Evolutionary conservation across 37 sponge, comb jelly and placozoan genomes (phyloP).

Genomic region (Oopsacas minuta): DNA sequence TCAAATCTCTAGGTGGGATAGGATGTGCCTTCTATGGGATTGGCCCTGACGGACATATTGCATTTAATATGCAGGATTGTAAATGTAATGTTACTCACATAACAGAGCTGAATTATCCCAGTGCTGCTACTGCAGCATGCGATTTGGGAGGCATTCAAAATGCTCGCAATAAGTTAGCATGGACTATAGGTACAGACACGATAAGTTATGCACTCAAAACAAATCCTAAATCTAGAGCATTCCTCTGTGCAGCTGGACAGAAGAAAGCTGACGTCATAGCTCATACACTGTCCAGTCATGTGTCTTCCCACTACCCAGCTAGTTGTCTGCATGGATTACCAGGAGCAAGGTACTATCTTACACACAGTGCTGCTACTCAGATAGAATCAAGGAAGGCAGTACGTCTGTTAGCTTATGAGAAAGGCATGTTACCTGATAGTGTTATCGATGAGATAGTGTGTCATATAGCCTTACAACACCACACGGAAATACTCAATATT

Average conservation of each 20-base stretch:
- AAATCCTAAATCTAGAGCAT: background rate
- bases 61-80: background rate
- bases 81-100: background rate
- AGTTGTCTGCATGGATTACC: background rate
- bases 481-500: background rate
- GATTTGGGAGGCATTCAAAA: background rate
- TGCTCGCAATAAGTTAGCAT: background rate
- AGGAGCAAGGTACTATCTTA: conserved; percentile 1
- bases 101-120: conserved; percentile 9
- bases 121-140: background rate
- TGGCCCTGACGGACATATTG: conserved; percentile 4
- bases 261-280: background rate
- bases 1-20: conserved; percentile 13
- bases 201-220: background rate
- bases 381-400: background rate
- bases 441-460: background rate
- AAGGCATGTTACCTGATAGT: background rate
- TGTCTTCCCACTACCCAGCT: background rate
- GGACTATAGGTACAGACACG: conserved; percentile 18
- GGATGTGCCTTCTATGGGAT: conserved; percentile 8
- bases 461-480: background rate
- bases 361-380: background rate
- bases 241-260: conserved; percentile 3
- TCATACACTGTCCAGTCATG: background rate
- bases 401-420: background rate